Evolutionary conservation across 2,113 vertebrate genomes (phyloP).

Genomic region (Bufo gargarizans): DNA sequence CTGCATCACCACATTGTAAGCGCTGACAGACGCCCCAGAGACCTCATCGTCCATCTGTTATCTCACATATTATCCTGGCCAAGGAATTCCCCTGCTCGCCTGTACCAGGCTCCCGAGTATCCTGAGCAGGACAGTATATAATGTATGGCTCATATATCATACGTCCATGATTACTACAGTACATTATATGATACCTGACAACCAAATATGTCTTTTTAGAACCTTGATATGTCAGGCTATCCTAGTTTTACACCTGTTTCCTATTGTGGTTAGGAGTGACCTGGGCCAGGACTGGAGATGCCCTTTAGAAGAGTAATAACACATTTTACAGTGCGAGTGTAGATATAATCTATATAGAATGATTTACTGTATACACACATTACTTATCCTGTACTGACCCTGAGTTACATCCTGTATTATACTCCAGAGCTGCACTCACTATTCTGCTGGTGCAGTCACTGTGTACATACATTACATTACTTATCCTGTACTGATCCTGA

Average conservation of each 20-base stretch:
- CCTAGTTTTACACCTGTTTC: neutral
- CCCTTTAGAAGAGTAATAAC: neutral
- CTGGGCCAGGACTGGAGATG: neutral
- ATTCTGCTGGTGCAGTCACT: too few species aligned
- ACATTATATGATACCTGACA: neutral
- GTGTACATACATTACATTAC: too few species aligned
- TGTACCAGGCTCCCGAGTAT: neutral
- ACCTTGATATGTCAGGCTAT: neutral
- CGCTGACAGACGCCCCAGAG: neutral
- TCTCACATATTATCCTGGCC: neutral
- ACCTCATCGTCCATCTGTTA: constrained; percentile 23
- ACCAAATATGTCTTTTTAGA: neutral
- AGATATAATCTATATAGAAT: too few species aligned
- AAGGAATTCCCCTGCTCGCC: neutral
- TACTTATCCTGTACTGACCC: too few species aligned
- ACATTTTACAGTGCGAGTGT: too few species aligned
- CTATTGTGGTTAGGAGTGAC: neutral
- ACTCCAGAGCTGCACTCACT: too few species aligned
- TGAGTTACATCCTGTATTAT: too few species aligned
- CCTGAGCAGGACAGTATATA: neutral
- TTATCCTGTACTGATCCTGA: too few species aligned
- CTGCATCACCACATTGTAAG: constrained; percentile 22
- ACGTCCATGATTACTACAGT: neutral
- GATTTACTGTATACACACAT: too few species aligned
- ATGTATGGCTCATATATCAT: neutral